phyloP scores from a whole-genome alignment of 1,140 invertebrate species.

The Ganaspis sp. region DNA sequence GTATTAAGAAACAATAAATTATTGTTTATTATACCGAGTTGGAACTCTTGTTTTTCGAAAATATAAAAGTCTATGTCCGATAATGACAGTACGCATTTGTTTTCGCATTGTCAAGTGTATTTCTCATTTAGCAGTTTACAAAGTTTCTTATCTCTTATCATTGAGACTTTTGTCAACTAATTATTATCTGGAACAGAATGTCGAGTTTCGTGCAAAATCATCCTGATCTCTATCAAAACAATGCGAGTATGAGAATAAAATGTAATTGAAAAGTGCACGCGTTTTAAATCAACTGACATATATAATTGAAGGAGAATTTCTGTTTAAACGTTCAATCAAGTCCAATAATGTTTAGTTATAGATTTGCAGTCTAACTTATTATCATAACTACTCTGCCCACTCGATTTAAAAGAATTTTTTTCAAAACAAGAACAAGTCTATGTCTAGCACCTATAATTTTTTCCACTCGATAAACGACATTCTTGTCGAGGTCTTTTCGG shows the following conservation, averaged over 20 bases:
- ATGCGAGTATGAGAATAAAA: neutral
- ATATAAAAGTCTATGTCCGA: no score
- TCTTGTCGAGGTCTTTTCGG: constrained; percentile 29
- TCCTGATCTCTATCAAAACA: neutral
- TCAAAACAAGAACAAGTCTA: neutral
- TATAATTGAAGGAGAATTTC: neutral
- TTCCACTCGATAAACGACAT: constrained; percentile 14
- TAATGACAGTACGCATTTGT: neutral
- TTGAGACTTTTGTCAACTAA: neutral
- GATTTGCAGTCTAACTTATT: neutral
- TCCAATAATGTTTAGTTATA: constrained; percentile 21
- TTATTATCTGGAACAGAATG: neutral
- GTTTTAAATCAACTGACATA: neutral
- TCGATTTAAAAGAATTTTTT: neutral
- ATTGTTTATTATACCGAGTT: no score
- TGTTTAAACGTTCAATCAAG: neutral
- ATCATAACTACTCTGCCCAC: constrained; percentile 4
- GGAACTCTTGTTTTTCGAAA: no score
- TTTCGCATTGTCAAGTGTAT: neutral
- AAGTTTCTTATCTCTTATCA: neutral
- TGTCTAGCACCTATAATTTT: neutral
- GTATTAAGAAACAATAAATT: no score
- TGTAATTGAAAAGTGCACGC: no score
- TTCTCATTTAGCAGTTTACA: neutral
- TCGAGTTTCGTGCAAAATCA: neutral